These are phyloP conservation scores for Nebria salina DNA, from an alignment of 2,888 invertebrate genomes.

Conservation along the genomic window DNA sequence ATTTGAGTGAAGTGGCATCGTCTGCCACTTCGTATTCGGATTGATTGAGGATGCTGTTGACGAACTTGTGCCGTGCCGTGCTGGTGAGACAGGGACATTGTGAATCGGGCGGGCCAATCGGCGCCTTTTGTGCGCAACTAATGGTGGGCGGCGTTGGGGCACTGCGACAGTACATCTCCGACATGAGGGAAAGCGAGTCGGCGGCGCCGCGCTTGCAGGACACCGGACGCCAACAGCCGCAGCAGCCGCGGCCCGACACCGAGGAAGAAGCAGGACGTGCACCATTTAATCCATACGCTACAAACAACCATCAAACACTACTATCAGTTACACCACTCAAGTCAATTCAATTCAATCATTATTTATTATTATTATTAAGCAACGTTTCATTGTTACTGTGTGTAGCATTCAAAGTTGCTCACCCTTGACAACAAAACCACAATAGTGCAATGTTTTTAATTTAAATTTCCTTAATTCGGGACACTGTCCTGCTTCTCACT, in stretches of 20 bases:
- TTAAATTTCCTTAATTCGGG: not conserved
- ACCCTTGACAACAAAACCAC: not conserved
- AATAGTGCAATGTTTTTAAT: not conserved
- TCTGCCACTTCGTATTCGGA: slow-evolving; percentile 69
- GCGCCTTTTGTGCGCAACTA: slow-evolving; percentile 58
- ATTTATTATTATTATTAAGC: not conserved
- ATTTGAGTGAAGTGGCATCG: slow-evolving; percentile 63
- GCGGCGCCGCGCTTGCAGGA: slow-evolving; percentile 55
- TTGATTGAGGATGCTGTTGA: slow-evolving; percentile 56
- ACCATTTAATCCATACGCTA: slow-evolving; percentile 58
- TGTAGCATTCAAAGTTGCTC: slow-evolving; percentile 7
- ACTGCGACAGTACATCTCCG: slow-evolving; percentile 69
- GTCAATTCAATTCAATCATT: slow-evolving; percentile 5
- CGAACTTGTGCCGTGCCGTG: slow-evolving; percentile 52
- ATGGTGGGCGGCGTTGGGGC: slow-evolving; percentile 53
- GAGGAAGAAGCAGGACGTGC: slow-evolving; percentile 62
- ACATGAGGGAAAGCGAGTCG: slow-evolving; percentile 63
- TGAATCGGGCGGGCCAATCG: slow-evolving; percentile 59
- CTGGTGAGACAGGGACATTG: slow-evolving; percentile 55
- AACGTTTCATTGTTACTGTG: not conserved
- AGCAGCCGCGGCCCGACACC: slow-evolving; percentile 54
- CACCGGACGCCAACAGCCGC: slow-evolving; percentile 58
- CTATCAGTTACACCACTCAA: slow-evolving; percentile 18
- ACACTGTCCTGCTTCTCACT: slow-evolving; percentile 45
- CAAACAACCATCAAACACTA: slow-evolving; percentile 22